Evolutionary conservation across 2,113 vertebrate genomes (phyloP).

Genomic region (Nerophis lumbriciformis): DNA sequence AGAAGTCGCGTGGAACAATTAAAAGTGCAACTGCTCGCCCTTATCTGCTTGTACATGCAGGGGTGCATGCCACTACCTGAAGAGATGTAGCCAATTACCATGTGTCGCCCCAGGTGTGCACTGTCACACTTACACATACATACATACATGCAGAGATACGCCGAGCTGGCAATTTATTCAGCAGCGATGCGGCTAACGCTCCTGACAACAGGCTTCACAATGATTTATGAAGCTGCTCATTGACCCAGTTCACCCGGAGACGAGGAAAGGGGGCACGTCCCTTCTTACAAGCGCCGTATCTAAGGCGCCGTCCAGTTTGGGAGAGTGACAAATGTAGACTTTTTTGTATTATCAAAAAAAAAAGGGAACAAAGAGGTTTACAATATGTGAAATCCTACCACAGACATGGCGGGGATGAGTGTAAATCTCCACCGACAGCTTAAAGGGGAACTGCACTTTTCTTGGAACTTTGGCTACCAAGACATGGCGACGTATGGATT

Average conservation of each 20-base stretch:
- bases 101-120: slow-evolving; percentile 62
- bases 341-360: slow-evolving; percentile 16
- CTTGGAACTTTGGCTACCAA: no score
- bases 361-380: slow-evolving; percentile 16
- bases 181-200: slow-evolving; percentile 50
- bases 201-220: slow-evolving; percentile 66
- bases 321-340: neutral
- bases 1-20: slow-evolving; percentile 40
- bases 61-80: slow-evolving; percentile 44
- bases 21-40: slow-evolving; percentile 37
- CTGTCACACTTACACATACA: slow-evolving; percentile 57
- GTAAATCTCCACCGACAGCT: no score
- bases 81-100: slow-evolving; percentile 65
- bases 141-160: neutral
- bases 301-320: slow-evolving; percentile 35
- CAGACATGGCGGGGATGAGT: no score
- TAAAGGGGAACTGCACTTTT: no score
- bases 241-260: slow-evolving; percentile 73
- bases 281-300: slow-evolving; percentile 33
- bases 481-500: no score
- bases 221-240: slow-evolving; percentile 78
- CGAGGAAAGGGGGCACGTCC: slow-evolving; percentile 55
- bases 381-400: no score
- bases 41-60: slow-evolving; percentile 18
- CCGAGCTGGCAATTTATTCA: slow-evolving; percentile 68